Base-by-base conservation (phyloP, 2,113 vertebrate genomes). In the Calyptomena viridis region DNA sequence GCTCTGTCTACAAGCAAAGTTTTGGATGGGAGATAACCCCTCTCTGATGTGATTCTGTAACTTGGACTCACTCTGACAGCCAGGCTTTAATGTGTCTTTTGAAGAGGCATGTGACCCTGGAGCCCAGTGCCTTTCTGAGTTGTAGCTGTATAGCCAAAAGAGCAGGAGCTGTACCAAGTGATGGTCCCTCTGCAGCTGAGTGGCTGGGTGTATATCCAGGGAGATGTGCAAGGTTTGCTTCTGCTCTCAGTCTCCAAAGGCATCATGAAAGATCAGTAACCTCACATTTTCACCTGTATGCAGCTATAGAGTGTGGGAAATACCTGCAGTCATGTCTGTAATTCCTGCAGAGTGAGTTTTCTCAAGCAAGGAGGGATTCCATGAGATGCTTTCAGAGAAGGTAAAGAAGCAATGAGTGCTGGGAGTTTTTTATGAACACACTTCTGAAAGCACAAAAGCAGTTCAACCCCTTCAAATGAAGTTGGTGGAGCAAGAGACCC, bases 231-330 rank as follows among this genome's bases (percentile, higher is more conserved):
- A 21, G 52, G 10, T 87, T 50, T 63, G 35, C 20, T 67, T 60
- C 50, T 77, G 87, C 63, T 69, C 35, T 64, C 11, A 1, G 27
- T 23, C 39, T 62, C 27, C 3, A 1, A 42, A 64, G 21, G 37
- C 12, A 2, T 12, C 27, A 10, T 14, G 44, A 25, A 50, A 46
- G 42, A 42, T 4, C 0, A 0, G 23, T 50, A 42, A 11, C 50
- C 12, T 84, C 33, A 5, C 4, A 2, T 78, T 78, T 78, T 74
- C 60, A 42, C 37, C 13, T 14, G 1, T 14, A 14, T 4, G 5
- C 2, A 2, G 72, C 24, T 5, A 4, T 6, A 62, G 6, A 28
- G 27, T 5, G 5, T 58, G 52, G 39, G 24, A 85, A 79, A 50
- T 15, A 20, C 1, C 42, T 72, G 40, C 44, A 47, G 11, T 8